Conservation (phyloP, 2,797 vertebrate species). For the Microctenopoma lineatum region DNA sequence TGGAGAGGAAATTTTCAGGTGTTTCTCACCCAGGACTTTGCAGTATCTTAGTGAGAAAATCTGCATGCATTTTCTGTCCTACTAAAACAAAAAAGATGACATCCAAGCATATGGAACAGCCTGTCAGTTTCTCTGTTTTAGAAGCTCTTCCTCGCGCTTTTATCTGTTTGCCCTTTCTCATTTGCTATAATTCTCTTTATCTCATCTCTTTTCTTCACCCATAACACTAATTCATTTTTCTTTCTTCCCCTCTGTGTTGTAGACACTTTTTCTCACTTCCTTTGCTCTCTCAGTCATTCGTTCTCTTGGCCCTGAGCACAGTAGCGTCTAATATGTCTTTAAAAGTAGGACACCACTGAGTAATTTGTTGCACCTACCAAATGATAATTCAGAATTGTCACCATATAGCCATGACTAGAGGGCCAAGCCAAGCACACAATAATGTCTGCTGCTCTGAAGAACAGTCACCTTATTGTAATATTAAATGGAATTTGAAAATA, state of each 20-base stretch:
- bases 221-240: constrained; percentile 52
- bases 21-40: constrained; percentile 44
- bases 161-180: constrained; percentile 58
- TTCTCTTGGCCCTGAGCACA: constrained; percentile 64
- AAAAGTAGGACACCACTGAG: constrained; percentile 78
- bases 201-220: constrained; percentile 27
- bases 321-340: constrained; percentile 76
- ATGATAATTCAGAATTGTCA: constrained; percentile 76
- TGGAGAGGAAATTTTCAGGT: constrained; percentile 52
- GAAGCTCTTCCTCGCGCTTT: constrained; percentile 38
- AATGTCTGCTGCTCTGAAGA: constrained; percentile 39
- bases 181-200: constrained; percentile 61
- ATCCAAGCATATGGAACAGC: constrained; percentile 46
- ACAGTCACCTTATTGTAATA: constrained; percentile 29
- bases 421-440: constrained; percentile 48
- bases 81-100: constrained; percentile 33
- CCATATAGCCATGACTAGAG: constrained; percentile 61
- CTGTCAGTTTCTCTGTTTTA: constrained; percentile 44
- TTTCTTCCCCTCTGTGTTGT: constrained; percentile 43
- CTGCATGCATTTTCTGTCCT: constrained; percentile 23
- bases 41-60: constrained; percentile 26
- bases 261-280: constrained; percentile 59
- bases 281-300: constrained; percentile 58
- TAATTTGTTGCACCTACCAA: constrained; percentile 77
- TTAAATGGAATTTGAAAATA: constrained; percentile 45